Base-by-base conservation (phyloP, 2,113 vertebrate species). In the Nettapus auritus region DNA sequence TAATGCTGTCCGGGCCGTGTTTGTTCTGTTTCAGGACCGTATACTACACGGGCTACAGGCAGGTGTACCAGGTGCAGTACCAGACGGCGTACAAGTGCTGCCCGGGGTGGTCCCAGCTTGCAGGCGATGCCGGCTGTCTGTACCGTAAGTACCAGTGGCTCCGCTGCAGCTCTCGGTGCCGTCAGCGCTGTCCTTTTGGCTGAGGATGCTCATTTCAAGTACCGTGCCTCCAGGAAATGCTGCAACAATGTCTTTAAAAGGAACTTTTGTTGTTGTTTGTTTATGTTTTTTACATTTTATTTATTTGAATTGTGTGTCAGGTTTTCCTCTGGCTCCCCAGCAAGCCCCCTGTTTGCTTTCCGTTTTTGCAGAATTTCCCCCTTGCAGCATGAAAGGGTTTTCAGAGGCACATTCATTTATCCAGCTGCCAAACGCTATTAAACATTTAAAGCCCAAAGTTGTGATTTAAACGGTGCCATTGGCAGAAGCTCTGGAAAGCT, bases 41-140 rank as follows among this genome's bases (percentile, higher is more conserved):
- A 0, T 99, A 99, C 79, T 98, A 98, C 97, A 98, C 97, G 0
- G 96, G 98, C 25, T 98, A 98, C 97, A 97, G 98, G 92, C 99
- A 99, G 92, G 98, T 98, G 63, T 99, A 99, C 96, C 64, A 93
- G 38, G 78, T 98, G 89, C 98, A 97, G 36, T 93, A 98, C 82
- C 98, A 97, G 75, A 98, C 97, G 0, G 96, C 98, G 5, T 97
- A 98, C 96, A 97, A 98, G 92, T 99, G 99, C 73, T 99, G 99
- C 83, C 97, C 97, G 0, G 99, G 99, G 19, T 99, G 99, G 99
- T 97, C 98, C 57, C 99, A 98, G 90, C 98, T 96, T 10, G 97
- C 98, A 0, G 98, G 97, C 2, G 98, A 98, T 16, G 96, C 97
- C 0, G 99, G 99, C 62, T 99, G 99, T 59, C 97, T 99, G 29